Base-by-base conservation (phyloP, 2,113 vertebrate species). In the Barnardius zonarius region DNA sequence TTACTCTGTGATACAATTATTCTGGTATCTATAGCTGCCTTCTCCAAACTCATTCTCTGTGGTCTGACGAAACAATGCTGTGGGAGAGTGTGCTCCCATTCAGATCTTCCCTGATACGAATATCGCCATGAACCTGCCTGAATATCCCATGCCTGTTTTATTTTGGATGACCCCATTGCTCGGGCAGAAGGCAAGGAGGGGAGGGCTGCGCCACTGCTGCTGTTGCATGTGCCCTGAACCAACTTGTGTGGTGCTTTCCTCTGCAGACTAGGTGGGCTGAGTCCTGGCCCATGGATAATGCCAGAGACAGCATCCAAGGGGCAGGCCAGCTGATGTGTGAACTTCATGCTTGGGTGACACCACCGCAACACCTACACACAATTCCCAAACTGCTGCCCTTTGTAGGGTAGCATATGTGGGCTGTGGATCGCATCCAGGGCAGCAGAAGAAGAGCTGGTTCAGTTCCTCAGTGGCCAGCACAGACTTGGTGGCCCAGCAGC, bases 321-420 rank as follows among this genome's bases (percentile, higher is more conserved):
- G 43, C 9, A 33, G 61, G 39, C 61, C 83, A 37, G 25, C 67
- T 48, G 33, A n/a, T 33, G 37, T 70, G 72, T 1, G 20, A 37
- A 39, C 52, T 43, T 68, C 46, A 18, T 9, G 49, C n/a, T 19
- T n/a, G 57, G 27, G 52, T 76, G 57, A 84, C 48, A 31, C 44
- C 44, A 52, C 41, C 2, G 1, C 57, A 59, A 15, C 0, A 35
- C 16, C 41, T 44, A 27, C 22, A 15, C 8, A 0, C 18, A 10
- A 35, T 48, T 74, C 33, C 69, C 39, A 55, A 52, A 49, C 17
- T 43, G 17, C 49, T 88, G 37, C 28, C 28, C 54, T 48, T 72
- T 23, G 24, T 12, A 39, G 49, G 23, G 37, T 18, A 33, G 17
- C 11, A 16, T 62, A 41, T 14, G 5, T 27, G 7, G 22, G 16